Percentiles rank a stretch among this genome's conserved stretches.
These are phyloP conservation scores for Zaprionus nigranus DNA, from an alignment of 1,140 invertebrate genomes.

Conservation along the genomic window DNA sequence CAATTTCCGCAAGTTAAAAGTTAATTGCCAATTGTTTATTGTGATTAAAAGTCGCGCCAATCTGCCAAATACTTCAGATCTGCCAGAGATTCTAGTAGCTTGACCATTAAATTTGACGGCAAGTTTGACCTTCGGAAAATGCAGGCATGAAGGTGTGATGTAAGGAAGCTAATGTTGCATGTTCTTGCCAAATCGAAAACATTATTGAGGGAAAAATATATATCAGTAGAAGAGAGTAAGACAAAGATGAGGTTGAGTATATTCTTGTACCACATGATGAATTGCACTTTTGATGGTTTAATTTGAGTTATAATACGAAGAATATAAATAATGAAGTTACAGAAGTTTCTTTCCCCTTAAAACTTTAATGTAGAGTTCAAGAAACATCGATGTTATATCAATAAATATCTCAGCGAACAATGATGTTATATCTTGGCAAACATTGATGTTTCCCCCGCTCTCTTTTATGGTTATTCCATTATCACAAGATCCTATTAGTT, in stretches of 20 bases:
- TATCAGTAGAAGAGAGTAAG: not conserved
- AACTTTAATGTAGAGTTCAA: no score
- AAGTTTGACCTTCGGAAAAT: constrained; percentile 25
- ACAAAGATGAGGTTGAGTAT: no score
- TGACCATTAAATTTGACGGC: constrained; percentile 21
- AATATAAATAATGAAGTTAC: no score
- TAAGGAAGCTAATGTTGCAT: constrained; percentile 21
- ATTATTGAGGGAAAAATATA: not conserved
- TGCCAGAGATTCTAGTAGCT: constrained; percentile 9
- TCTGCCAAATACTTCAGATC: constrained; percentile 16
- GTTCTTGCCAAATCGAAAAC: not conserved
- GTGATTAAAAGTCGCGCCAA: constrained; percentile 51
- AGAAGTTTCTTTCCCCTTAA: no score
- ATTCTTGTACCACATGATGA: not conserved
- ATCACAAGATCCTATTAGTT: not conserved
- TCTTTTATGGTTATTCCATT: no score
- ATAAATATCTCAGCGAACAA: not conserved
- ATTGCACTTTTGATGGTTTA: no score
- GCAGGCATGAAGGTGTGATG: constrained; percentile 3
- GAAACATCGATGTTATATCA: no score
- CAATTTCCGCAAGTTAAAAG: constrained; percentile 68
- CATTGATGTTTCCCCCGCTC: no score
- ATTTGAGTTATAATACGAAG: no score
- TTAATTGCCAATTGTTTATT: constrained; percentile 73
- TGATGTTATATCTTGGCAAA: no score